Evolutionary conservation across 1,140 invertebrate species (phyloP).

Genomic region (Babylonia areolata): DNA sequence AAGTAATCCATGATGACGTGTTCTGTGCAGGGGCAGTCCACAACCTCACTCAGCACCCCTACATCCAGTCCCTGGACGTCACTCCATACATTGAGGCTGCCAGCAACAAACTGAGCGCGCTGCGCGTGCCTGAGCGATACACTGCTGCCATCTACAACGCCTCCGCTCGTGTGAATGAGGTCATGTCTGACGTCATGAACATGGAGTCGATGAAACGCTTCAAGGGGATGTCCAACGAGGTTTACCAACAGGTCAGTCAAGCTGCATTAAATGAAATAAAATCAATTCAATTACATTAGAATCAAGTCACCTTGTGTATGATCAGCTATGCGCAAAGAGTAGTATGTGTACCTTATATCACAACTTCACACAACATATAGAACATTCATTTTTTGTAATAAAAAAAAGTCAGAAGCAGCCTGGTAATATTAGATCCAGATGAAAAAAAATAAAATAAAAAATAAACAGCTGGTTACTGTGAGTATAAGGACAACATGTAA

Average conservation of each 20-base stretch:
- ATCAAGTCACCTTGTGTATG: no score
- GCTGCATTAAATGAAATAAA: no score
- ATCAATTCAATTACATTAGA: no score
- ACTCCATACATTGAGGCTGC: neutral
- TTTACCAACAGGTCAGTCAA: constrained; percentile 46
- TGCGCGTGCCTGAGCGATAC: constrained; percentile 47
- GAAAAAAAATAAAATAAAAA: no score
- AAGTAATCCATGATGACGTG: neutral
- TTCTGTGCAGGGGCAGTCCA: neutral
- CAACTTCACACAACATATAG: no score
- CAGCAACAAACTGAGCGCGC: neutral
- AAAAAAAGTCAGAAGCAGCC: no score
- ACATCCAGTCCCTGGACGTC: neutral
- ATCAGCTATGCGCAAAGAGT: no score
- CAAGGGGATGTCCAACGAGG: constrained; percentile 8
- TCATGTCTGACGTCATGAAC: constrained; percentile 39
- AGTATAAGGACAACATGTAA: no score
- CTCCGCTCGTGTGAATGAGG: constrained; percentile 43
- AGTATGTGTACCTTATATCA: no score
- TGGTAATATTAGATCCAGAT: no score
- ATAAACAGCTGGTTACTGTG: no score
- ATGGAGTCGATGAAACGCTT: constrained; percentile 34
- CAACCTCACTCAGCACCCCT: neutral
- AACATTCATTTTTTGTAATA: no score
- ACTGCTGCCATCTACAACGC: constrained; percentile 51